Evolutionary conservation across 2,113 vertebrate species (phyloP).

Genomic region (Tachysurus fulvidraco): DNA sequence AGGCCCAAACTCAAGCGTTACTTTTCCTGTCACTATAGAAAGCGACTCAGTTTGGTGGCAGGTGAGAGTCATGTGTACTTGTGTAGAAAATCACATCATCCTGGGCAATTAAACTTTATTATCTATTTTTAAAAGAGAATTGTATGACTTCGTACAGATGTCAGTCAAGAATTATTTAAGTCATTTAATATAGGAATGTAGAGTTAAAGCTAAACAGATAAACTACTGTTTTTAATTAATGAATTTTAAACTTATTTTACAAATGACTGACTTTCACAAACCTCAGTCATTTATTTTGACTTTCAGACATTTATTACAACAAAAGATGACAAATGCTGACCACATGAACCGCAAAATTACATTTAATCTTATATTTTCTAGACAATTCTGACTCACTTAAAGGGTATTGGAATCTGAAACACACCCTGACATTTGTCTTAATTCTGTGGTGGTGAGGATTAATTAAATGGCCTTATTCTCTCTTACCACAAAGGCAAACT

Average conservation of each 20-base stretch:
- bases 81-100: not conserved
- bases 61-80: not conserved
- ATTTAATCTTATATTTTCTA: not conserved
- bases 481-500: not conserved
- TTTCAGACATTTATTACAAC: not conserved
- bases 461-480: not conserved
- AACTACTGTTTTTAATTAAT: not conserved
- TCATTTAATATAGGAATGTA: not conserved
- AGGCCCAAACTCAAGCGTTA: not conserved
- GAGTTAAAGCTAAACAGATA: not conserved
- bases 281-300: not conserved
- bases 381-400: not conserved
- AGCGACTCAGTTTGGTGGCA: slow-evolving; percentile 25
- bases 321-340: not conserved
- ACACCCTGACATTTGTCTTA: not conserved
- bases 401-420: not conserved
- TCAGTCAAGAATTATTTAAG: not conserved
- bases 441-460: not conserved
- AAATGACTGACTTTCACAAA: not conserved
- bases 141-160: not conserved
- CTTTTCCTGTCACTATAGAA: slow-evolving; percentile 17
- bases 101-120: not conserved
- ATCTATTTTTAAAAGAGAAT: not conserved
- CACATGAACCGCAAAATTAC: not conserved
- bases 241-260: not conserved